phyloP scores from a whole-genome alignment of 2,113 vertebrate species.

The Pteruthius melanotis region DNA sequence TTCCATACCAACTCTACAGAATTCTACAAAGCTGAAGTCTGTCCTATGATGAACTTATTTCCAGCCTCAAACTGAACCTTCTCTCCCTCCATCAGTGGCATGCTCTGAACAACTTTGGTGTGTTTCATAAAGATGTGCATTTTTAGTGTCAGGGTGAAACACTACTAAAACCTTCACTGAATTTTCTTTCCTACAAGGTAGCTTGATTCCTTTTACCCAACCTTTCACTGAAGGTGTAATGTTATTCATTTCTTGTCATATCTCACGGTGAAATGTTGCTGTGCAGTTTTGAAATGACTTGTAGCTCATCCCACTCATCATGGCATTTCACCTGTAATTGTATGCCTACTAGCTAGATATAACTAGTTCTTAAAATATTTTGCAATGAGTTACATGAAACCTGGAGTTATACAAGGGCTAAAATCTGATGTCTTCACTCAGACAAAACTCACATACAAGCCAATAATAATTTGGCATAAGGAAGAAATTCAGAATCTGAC shows the following conservation, averaged over 20 bases:
- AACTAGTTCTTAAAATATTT: neutral
- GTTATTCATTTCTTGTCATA: neutral
- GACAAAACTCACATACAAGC: neutral
- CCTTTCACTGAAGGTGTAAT: neutral
- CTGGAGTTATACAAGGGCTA: neutral
- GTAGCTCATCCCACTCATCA: neutral
- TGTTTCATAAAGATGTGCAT: neutral
- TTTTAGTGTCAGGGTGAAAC: neutral
- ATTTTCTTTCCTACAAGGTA: neutral
- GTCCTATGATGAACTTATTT: neutral
- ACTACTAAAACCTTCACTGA: neutral
- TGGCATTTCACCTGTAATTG: neutral
- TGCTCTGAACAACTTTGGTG: neutral
- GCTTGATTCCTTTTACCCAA: neutral
- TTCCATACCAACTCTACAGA: neutral
- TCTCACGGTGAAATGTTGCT: neutral
- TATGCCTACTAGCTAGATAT: neutral
- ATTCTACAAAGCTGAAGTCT: neutral
- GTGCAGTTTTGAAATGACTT: neutral
- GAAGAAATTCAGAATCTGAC: neutral
- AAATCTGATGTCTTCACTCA: neutral
- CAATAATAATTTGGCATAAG: neutral
- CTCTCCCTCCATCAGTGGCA: neutral
- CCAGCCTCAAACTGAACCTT: neutral
- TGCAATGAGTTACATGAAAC: neutral